These are phyloP conservation scores for Enteromius fasciolatus DNA, from an alignment of 2,797 vertebrate genomes.

Conservation along the genomic window DNA sequence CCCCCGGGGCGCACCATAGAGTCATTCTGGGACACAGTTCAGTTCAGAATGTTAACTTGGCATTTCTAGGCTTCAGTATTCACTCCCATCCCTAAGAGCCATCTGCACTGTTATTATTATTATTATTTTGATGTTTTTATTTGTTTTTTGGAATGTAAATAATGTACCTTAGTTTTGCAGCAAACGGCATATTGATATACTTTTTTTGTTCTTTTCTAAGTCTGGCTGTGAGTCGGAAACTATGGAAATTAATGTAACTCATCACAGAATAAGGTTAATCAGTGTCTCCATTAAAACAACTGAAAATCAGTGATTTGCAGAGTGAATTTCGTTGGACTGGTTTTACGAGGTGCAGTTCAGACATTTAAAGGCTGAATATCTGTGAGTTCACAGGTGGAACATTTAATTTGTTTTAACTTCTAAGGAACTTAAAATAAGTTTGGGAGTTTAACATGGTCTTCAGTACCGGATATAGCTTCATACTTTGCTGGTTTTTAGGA, in stretches of 20 bases:
- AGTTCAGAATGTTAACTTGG: slow-evolving; percentile 40
- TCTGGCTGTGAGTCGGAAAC: slow-evolving; percentile 65
- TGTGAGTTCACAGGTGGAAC: neutral
- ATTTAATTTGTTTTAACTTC: neutral
- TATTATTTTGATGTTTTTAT: slow-evolving; percentile 28
- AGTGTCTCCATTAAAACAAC: slow-evolving; percentile 74
- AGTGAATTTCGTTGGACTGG: slow-evolving; percentile 10
- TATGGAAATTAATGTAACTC: slow-evolving; percentile 68
- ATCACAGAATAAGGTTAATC: slow-evolving; percentile 68
- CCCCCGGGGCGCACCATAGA: slow-evolving; percentile 29
- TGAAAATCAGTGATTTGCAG: slow-evolving; percentile 52
- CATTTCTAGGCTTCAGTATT: slow-evolving; percentile 53
- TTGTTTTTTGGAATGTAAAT: slow-evolving; percentile 71
- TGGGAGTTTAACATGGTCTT: neutral
- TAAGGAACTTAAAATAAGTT: neutral
- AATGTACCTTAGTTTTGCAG: slow-evolving; percentile 71
- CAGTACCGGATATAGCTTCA: neutral
- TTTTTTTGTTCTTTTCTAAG: slow-evolving; percentile 72
- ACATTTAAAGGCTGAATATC: neutral
- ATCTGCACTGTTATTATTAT: slow-evolving; percentile 57
- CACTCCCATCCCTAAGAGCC: slow-evolving; percentile 51
- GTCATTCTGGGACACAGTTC: slow-evolving; percentile 44
- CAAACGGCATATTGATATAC: slow-evolving; percentile 63
- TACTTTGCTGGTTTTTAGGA: neutral
- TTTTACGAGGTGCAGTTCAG: neutral